These are phyloP conservation scores for Carpatolechia fugitivella DNA, from an alignment of 2,888 invertebrate species.

Conservation along the genomic window DNA sequence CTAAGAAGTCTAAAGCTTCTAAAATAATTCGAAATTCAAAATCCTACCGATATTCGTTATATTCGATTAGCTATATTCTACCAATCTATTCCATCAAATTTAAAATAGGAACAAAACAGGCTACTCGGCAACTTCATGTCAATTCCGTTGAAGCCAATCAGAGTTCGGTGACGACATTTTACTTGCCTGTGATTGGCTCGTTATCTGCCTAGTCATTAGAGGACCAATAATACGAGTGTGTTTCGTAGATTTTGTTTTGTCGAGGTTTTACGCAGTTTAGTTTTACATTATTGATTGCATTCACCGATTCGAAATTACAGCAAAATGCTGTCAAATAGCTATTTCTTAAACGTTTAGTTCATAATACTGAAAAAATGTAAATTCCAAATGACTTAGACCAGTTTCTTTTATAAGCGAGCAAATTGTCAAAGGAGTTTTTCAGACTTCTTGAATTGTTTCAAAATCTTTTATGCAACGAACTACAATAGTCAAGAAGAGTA, in stretches of 20 bases:
- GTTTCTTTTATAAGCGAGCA: no score
- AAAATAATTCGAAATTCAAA: slow-evolving; percentile 1
- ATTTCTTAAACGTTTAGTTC: no score
- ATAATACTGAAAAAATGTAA: no score
- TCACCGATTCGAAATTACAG: no score
- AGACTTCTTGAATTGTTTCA: no score
- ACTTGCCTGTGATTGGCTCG: neutral
- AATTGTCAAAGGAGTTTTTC: no score
- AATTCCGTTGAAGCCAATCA: neutral
- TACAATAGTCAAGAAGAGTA: no score
- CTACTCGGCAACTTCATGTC: neutral
- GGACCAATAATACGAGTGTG: neutral
- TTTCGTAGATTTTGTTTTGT: no score
- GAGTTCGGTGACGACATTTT: neutral
- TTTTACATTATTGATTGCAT: neutral
- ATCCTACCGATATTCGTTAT: neutral
- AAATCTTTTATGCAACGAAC: no score
- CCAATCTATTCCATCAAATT: neutral
- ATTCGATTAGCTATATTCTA: slow-evolving; percentile 3
- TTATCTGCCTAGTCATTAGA: neutral
- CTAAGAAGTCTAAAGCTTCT: slow-evolving; percentile 1
- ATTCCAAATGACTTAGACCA: no score
- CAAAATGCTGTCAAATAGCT: no score
- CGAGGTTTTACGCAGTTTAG: no score
- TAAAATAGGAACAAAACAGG: slow-evolving; percentile 5